A percentile compares a stretch with the other conserved stretches of the same genome.
phyloP scores from a whole-genome alignment of 2,888 invertebrate species.

The Hedychridium roseum region DNA sequence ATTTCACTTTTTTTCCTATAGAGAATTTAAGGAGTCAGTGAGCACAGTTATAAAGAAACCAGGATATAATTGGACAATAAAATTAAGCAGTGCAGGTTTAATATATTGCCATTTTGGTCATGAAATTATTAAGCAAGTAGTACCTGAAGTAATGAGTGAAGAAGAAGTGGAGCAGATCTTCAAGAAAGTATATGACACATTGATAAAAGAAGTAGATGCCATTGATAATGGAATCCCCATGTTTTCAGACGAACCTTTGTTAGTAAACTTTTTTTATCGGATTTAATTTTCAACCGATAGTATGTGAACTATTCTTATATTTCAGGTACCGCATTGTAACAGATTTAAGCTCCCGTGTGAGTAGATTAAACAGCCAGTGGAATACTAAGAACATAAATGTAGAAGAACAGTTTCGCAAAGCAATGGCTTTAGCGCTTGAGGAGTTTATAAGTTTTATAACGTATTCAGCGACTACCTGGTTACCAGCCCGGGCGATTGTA shows the following conservation, averaged over 20 bases:
- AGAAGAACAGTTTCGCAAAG: conserved; percentile 76
- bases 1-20: conserved; percentile 21
- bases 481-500: conserved; percentile 85
- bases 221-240: conserved; percentile 96
- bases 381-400: conserved; percentile 69
- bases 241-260: conserved; percentile 73
- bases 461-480: conserved; percentile 75
- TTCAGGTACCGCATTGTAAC: conserved; percentile 79
- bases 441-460: conserved; percentile 78
- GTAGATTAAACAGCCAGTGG: conserved; percentile 86
- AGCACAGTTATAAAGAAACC: conserved; percentile 55
- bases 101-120: conserved; percentile 91
- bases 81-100: conserved; percentile 94
- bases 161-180: conserved; percentile 70
- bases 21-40: conserved; percentile 49
- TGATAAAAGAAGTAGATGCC: conserved; percentile 94
- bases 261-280: conserved; percentile 22
- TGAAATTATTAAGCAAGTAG: conserved; percentile 73
- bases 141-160: conserved; percentile 63
- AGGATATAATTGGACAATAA: conserved; percentile 63
- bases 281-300: neutral
- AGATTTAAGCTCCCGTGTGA: conserved; percentile 78
- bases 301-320: too few relatives aligned
- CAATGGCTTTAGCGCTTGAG: conserved; percentile 77
- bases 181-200: conserved; percentile 81